Base-by-base conservation (phyloP, 2,888 invertebrate genomes). In the Drosophila mercatorum region DNA sequence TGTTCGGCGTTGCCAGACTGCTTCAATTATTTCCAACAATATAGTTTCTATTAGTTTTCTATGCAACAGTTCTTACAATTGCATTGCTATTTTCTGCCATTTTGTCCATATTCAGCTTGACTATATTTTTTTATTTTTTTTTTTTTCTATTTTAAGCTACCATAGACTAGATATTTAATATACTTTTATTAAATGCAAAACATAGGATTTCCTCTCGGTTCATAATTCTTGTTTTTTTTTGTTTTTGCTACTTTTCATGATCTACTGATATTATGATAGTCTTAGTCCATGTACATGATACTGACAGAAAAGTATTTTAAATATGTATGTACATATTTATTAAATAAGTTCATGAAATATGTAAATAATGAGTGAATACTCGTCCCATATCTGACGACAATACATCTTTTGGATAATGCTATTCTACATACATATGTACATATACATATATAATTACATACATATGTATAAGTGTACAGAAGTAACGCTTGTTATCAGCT, bases 1-100 rank as follows among this genome's bases (percentile, higher is more conserved):
- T 12, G 22, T 55, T 47, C 34, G 59, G 56, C 67, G 77, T 69
- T 77, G 77, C 77, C 77, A 77, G 58, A 67, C 43, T 28, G 14
- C 0, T 4, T 6, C 22, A 43, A 46, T 26, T 40, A 28, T 28
- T 28, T 28, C 28, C 3, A 11, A 17, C 11, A 36, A n/a, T 6
- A 4, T 4, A 2, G 8, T 17, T 17, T 43, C 8, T 43, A 43
- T 2, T 17, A 10, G 10, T 17, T 17, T 17, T 10, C 17, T 43
- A 0, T 43, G 43, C 17, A 43, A 43, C 43, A 4, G 4, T 43
- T 43, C 3, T 17, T 8, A n/a, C 8, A 17, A 43, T 2, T 17
- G 10, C 10, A 11, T 44, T 40, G 7, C 4, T 44, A 0, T 44
- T 3, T 5, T 10, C 2, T 34, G 26, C 12, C 6, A 46, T 12